Percentiles rank a stretch among this genome's conserved stretches.
Evolutionary conservation across 2,113 vertebrate species (phyloP).

Genomic region (Abramis brama): DNA sequence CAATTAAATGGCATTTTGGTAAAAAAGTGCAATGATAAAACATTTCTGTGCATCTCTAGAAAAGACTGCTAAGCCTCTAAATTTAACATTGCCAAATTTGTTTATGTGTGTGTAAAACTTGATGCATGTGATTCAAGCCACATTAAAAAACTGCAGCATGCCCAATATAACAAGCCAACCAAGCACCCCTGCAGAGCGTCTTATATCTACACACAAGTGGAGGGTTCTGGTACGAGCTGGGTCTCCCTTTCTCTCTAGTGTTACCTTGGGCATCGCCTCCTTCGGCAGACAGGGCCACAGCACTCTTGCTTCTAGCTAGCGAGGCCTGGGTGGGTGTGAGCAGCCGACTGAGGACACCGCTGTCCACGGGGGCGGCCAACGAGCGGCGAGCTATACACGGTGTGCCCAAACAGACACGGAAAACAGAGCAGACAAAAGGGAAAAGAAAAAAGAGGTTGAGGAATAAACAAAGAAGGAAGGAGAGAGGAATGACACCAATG

Average conservation of each 20-base stretch:
- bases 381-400: constrained; percentile 82
- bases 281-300: constrained; percentile 83
- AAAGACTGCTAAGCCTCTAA: neutral
- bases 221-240: neutral
- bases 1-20: neutral
- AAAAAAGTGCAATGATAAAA: neutral
- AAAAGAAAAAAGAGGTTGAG: constrained; percentile 56
- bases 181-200: constrained; percentile 30
- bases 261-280: constrained; percentile 89
- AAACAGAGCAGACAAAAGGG: constrained; percentile 51
- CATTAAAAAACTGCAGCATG: neutral
- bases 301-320: constrained; percentile 93
- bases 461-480: constrained; percentile 60
- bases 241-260: constrained; percentile 50
- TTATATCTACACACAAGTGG: constrained; percentile 14
- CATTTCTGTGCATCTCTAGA: constrained; percentile 6
- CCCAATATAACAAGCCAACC: constrained; percentile 10
- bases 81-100: neutral
- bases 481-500: constrained; percentile 63
- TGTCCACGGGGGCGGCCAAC: constrained; percentile 80
- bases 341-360: constrained; percentile 86
- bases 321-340: constrained; percentile 90
- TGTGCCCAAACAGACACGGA: constrained; percentile 61
- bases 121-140: constrained; percentile 1
- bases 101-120: neutral